A percentile compares a stretch with the other conserved stretches of the same genome.
Conservation (phyloP, 1,140 invertebrate species). For the Linepithema humile region DNA sequence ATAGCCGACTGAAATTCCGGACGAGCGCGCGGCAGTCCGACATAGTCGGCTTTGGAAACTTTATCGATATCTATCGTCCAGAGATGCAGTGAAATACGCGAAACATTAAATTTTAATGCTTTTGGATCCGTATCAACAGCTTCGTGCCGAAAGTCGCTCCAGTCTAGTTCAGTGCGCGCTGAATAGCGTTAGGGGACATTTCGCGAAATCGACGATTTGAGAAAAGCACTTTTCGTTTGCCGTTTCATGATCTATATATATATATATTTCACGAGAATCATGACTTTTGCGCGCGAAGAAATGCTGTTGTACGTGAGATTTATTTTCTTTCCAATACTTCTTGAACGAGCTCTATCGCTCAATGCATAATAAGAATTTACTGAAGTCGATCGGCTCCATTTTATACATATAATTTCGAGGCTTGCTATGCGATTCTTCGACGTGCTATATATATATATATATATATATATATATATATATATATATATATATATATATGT, state of each 20-base stretch:
- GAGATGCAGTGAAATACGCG: conserved; percentile 27
- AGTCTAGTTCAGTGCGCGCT: neutral
- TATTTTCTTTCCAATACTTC: neutral
- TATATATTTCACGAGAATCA: neutral
- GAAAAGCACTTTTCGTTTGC: neutral
- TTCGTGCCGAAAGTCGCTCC: conserved; percentile 31
- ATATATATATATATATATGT: too few relatives aligned
- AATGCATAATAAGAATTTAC: neutral
- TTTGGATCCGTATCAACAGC: conserved; percentile 58
- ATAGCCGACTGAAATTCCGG: conserved; percentile 53
- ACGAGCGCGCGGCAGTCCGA: neutral
- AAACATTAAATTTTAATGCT: conserved; percentile 70
- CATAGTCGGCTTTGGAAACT: conserved; percentile 36
- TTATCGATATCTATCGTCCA: conserved; percentile 38
- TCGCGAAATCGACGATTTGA: neutral
- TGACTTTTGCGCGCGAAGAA: neutral
- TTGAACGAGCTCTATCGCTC: neutral
- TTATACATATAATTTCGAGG: neutral
- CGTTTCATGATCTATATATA: neutral
- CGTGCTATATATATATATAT: neutral
- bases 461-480: too few relatives aligned
- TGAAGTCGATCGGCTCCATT: neutral
- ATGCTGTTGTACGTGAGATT: neutral
- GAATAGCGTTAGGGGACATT: conserved; percentile 3
- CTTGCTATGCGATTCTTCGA: neutral